Conservation (phyloP, 2,113 vertebrate species). For the Scolopax mira region DNA sequence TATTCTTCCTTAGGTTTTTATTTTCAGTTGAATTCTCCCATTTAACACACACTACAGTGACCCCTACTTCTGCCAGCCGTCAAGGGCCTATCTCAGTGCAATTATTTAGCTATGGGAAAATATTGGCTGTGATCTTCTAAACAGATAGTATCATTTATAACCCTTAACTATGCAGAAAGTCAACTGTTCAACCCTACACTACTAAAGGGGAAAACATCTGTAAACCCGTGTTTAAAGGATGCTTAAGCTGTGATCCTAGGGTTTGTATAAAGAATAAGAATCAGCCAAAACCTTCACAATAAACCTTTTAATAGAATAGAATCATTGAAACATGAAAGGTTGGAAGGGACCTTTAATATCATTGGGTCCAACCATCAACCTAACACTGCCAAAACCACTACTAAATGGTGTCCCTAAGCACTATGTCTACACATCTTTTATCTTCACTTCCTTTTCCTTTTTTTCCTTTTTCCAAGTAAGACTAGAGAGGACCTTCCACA, state of each 20-base stretch:
- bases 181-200: background rate
- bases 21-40: conserved; percentile 4
- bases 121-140: background rate
- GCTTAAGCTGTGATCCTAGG: background rate
- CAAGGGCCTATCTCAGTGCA: background rate
- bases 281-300: background rate
- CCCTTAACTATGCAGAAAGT: background rate
- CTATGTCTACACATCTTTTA: background rate
- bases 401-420: background rate
- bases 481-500: background rate
- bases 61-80: background rate
- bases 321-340: background rate
- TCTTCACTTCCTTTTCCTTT: background rate
- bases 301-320: background rate
- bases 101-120: background rate
- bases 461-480: background rate
- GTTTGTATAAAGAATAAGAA: background rate
- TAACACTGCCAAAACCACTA: background rate
- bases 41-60: background rate
- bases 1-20: background rate
- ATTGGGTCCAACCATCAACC: background rate
- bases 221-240: background rate
- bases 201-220: background rate
- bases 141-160: background rate
- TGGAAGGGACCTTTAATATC: background rate